These are phyloP conservation scores for Holcopasites calliopsidis DNA, from an alignment of 1,140 invertebrate species.

Conservation along the genomic window DNA sequence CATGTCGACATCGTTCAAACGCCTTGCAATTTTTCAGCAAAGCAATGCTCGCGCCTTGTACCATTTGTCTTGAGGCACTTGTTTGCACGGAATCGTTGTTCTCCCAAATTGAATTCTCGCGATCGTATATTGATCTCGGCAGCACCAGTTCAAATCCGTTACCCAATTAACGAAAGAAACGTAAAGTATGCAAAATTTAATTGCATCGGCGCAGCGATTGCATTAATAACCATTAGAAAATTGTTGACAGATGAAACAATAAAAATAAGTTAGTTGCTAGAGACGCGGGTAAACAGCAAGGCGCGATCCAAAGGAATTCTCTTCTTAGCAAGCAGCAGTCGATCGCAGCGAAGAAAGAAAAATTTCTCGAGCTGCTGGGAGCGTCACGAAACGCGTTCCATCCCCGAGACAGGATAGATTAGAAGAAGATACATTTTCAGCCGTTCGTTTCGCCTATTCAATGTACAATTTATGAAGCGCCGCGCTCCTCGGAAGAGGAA, in stretches of 20 bases:
- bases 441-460: slow-evolving; percentile 9
- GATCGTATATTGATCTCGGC: neutral
- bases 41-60: neutral
- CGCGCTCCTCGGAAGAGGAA: neutral
- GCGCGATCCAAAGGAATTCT: neutral
- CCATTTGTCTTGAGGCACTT: slow-evolving; percentile 5
- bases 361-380: neutral
- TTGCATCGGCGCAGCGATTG: too few relatives aligned
- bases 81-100: slow-evolving; percentile 14
- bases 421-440: slow-evolving; percentile 15
- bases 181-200: too few relatives aligned
- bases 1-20: slow-evolving; percentile 26
- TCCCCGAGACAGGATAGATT: neutral
- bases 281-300: neutral
- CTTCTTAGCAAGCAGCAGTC: neutral
- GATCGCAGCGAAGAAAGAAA: neutral
- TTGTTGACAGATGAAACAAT: too few relatives aligned
- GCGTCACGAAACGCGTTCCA: neutral
- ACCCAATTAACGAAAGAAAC: too few relatives aligned
- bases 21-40: slow-evolving; percentile 22
- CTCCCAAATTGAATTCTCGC: neutral
- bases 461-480: slow-evolving; percentile 41
- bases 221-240: too few relatives aligned
- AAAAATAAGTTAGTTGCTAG: neutral
- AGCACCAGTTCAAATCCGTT: slow-evolving; percentile 1